Conservation (phyloP, 2,888 invertebrate species). For the Noctua janthe region DNA sequence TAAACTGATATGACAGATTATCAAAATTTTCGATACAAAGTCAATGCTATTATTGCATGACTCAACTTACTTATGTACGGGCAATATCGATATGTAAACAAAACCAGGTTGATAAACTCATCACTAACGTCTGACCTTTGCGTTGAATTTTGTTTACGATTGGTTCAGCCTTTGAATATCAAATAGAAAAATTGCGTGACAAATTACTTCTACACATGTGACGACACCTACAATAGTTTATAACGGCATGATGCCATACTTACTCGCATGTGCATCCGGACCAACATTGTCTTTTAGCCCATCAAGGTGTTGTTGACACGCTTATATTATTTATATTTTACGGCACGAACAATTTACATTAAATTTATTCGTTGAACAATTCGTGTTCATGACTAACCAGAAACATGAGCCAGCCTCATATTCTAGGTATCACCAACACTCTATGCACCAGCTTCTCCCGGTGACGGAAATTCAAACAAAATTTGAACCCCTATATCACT, state of each 20-base stretch:
- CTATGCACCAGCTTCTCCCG: not conserved
- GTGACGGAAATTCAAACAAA: not conserved
- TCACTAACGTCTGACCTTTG: constrained; percentile 59
- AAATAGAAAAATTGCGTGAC: constrained; percentile 50
- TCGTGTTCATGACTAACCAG: not conserved
- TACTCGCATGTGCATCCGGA: not conserved
- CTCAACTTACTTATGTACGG: constrained; percentile 1
- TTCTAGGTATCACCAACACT: too few relatives aligned
- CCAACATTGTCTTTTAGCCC: not conserved
- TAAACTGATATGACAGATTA: constrained; percentile 7
- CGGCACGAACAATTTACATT: not conserved
- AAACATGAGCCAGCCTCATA: not conserved
- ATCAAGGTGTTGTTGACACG: too few relatives aligned
- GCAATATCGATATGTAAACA: constrained; percentile 47
- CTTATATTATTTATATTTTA: too few relatives aligned
- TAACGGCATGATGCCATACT: constrained; percentile 19
- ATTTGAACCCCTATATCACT: not conserved
- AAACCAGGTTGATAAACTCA: constrained; percentile 49
- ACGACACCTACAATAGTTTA: not conserved
- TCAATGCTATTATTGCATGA: constrained; percentile 30
- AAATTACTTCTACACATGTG: constrained; percentile 5
- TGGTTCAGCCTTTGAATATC: constrained; percentile 35
- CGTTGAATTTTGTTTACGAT: constrained; percentile 42
- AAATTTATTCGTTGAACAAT: not conserved
- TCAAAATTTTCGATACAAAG: constrained; percentile 6